Evolutionary conservation across 2,113 vertebrate genomes (phyloP).

Genomic region (Phasianus colchicus): DNA sequence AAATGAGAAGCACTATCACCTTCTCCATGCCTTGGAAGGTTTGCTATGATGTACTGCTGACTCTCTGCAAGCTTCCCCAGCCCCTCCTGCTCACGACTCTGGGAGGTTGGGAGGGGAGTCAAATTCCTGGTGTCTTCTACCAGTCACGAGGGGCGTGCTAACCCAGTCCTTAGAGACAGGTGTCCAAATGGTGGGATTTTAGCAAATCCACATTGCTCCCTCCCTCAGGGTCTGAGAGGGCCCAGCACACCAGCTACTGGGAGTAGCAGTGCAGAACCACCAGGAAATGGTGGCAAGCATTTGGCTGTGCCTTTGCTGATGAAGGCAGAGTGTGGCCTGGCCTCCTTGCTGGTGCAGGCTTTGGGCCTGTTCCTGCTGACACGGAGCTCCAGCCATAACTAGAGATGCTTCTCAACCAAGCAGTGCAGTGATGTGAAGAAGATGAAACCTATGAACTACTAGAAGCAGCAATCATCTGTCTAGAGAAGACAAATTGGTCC

Average conservation of each 20-base stretch:
- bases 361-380: accelerated
- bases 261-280: neutral
- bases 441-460: neutral
- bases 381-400: neutral
- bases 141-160: neutral
- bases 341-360: neutral
- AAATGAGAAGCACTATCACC: neutral
- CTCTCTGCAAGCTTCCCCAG: neutral
- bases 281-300: neutral
- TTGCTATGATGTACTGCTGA: neutral
- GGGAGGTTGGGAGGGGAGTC: neutral
- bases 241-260: accelerated
- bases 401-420: neutral
- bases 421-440: neutral
- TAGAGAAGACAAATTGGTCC: neutral
- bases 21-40: neutral
- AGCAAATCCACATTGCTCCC: neutral
- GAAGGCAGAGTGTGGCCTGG: neutral
- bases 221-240: neutral
- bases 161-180: neutral
- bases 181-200: neutral
- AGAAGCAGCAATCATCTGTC: neutral
- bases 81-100: neutral
- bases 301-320: accelerated
- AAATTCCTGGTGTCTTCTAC: neutral